These are phyloP conservation scores for Drosophila dives DNA, from an alignment of 2,888 invertebrate genomes.

Conservation along the genomic window DNA sequence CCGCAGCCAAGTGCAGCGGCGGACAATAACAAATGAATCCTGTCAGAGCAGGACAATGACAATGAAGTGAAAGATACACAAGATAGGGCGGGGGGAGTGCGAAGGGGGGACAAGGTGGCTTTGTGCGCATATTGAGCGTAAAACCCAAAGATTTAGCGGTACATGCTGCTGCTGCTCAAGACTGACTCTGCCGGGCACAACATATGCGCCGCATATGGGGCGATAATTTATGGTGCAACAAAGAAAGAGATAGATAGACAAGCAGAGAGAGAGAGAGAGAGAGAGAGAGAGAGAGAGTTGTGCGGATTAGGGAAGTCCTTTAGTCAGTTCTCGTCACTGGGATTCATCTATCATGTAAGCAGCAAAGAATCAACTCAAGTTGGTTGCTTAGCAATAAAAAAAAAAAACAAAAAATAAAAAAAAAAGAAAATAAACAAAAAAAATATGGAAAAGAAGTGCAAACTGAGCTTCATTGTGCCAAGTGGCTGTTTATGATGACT, in stretches of 20 bases:
- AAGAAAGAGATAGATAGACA: neutral
- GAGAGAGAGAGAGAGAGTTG: neutral
- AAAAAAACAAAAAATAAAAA: neutral
- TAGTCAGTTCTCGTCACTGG: conserved; percentile 50
- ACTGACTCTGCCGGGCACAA: conserved; percentile 63
- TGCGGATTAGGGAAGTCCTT: neutral
- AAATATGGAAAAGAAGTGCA: conserved; percentile 9
- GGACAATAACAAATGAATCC: conserved; percentile 79
- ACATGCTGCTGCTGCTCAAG: conserved; percentile 65
- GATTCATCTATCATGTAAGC: conserved; percentile 69
- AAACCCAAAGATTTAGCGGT: conserved; percentile 75
- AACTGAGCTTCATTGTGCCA: conserved; percentile 50
- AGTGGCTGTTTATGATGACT: conserved; percentile 61
- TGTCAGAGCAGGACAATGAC: conserved; percentile 58
- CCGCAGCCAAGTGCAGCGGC: conserved; percentile 74
- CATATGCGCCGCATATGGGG: conserved; percentile 55
- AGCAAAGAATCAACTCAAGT: conserved; percentile 49
- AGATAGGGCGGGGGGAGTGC: neutral
- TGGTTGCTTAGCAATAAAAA: conserved; percentile 17
- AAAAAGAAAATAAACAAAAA: neutral
- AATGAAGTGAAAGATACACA: conserved; percentile 35
- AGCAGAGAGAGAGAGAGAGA: neutral
- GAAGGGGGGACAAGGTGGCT: neutral
- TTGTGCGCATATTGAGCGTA: conserved; percentile 69
- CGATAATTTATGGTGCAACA: conserved; percentile 49